These are phyloP conservation scores for Drosophila grimshawi DNA, from an alignment of 1,140 invertebrate species.

Conservation along the genomic window DNA sequence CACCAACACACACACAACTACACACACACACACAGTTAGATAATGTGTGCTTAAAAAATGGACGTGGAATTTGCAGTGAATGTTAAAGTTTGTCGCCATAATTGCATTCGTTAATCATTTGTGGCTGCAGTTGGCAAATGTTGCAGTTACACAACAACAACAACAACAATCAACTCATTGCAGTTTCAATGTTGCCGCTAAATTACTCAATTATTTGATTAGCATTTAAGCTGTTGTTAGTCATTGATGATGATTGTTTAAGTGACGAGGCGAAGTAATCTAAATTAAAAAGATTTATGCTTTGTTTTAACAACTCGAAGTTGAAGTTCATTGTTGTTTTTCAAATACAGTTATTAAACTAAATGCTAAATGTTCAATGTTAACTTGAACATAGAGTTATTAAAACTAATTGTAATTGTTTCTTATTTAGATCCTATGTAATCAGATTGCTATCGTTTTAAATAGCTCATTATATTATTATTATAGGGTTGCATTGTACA, in stretches of 20 bases:
- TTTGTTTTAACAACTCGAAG: too few relatives aligned
- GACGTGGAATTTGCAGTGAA: neutral
- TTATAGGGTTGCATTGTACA: too few relatives aligned
- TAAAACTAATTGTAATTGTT: too few relatives aligned
- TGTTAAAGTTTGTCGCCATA: conserved; percentile 14
- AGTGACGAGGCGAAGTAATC: too few relatives aligned
- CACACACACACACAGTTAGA: neutral
- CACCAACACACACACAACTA: neutral
- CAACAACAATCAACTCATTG: neutral
- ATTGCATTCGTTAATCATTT: conserved; percentile 11
- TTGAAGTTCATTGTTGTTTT: too few relatives aligned
- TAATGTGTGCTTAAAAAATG: conserved; percentile 8
- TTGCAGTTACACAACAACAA: conserved; percentile 9
- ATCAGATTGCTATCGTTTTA: too few relatives aligned
- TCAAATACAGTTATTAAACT: too few relatives aligned
- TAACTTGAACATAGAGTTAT: too few relatives aligned
- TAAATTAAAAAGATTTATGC: too few relatives aligned
- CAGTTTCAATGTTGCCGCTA: neutral
- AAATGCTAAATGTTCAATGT: too few relatives aligned
- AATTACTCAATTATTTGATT: conserved; percentile 40
- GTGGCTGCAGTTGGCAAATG: neutral
- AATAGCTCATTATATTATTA: too few relatives aligned
- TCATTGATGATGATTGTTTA: neutral
- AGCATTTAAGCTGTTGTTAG: neutral
- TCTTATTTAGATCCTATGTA: too few relatives aligned